Evolutionary conservation across 1,140 invertebrate genomes (phyloP), one percentile per base, ranked within the genome.

Genomic region (Xylocopa sonorina): DNA sequence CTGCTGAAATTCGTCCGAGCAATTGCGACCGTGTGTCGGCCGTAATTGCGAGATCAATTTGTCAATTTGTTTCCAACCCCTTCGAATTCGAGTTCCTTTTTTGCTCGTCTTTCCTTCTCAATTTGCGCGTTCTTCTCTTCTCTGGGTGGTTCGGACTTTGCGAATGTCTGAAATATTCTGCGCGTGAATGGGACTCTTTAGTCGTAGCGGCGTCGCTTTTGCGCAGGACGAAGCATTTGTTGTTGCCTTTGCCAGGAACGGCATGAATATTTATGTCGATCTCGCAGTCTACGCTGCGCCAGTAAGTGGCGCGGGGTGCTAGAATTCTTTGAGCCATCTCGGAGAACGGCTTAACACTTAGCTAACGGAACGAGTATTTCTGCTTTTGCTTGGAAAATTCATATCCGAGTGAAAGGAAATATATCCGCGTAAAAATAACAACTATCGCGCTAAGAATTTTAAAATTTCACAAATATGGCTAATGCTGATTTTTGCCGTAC

Each of bases 201-300:
- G 3, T 14, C 46, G 24, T 24, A 18, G 32, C 29, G 48, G 7
- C 48, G 34, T 27, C 14, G n/a, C 32, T 53, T 53, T 38, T 21
- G 50, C n/a, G 16, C 50, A 34, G 32, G 50, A 69, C 50, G n/a
- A 53, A 69, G 24, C 67, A 38, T 53, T 69, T 53, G 67, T 69
- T 55, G 66, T 34, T 68, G 32, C 66, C 66, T 68, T 53, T 53
- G 24, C 50, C 53, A 41, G 48, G 14, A 21, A 34, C 12, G 32
- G 21, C 50, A 69, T 69, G 67, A 69, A 69, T 69, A 69, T 69
- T 69, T 69, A 69, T 69, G 63, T 43, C 24, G 43, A 66, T 48
- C 34, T 53, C 50, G n/a, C n/a, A 27, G 32, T 10, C 32, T 69
- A 5, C 16, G 14, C 32, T 9, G 14, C 21, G n/a, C 29, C 9